Evolutionary conservation across 2,113 vertebrate genomes (phyloP), one percentile per base, ranked within the genome.

Genomic region (Apteryx mantelli): DNA sequence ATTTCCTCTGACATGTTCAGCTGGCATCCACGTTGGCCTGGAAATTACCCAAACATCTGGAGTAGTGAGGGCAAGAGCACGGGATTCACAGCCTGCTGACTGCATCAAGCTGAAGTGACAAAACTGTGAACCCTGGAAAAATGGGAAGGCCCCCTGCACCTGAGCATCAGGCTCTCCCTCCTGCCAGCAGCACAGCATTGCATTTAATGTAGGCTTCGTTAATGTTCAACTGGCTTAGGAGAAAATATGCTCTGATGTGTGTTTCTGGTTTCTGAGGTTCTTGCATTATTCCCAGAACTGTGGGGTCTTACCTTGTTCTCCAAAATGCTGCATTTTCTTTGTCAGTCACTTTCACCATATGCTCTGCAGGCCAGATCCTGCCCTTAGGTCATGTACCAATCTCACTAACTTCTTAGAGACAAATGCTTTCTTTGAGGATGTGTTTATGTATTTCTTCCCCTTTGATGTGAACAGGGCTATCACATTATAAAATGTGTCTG

Each of bases 91-190:
- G 48, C 53, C 24, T 11, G 30, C 18, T 18, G 68, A 22, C 4
- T 32, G 46, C 1, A 0, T 17, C 18, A 30, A 77, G 75, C 42
- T 88, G 25, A 64, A 90, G 52, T 22, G 46, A 89, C 26, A 68
- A 20, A 76, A 9, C 14, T 26, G 36, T 28, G 66, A 53, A 73
- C 58, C 19, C 38, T 69, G 53, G 42, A 65, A 76, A 70, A 82
- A 76, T n/a, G 30, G 7, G 24, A 85, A 94, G 46, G 15, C 21
- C 24, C 20, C 46, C 5, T 68, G 32, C 52, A 79, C n/a, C 56
- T 0, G 1, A 69, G n/a, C 1, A 1, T 42, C 70, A 77, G 50
- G 48, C 26, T 26, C n/a, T 26, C n/a, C 19, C 21, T 86, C 58
- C 56, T 10, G 36, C 48, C 42, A 36, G 52, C 1, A 0, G 52